A percentile compares a stretch with the other conserved stretches of the same genome.
Conservation (phyloP, 2,888 invertebrate genomes). For the Busseola fusca region DNA sequence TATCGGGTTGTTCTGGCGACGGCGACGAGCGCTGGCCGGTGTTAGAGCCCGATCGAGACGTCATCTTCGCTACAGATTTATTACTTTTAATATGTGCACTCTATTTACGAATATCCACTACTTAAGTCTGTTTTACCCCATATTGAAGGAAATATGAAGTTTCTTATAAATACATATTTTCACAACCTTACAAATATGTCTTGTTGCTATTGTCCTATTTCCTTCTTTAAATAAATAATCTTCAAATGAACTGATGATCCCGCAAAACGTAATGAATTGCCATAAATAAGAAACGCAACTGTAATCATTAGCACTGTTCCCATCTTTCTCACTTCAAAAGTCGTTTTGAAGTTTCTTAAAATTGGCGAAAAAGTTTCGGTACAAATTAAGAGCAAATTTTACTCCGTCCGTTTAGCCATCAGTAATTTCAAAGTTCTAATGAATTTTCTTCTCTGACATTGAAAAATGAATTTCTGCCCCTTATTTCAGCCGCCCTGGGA, state of each 20-base stretch:
- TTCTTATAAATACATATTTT: slow-evolving; percentile 5
- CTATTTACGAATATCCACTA: slow-evolving; percentile 73
- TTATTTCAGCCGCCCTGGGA: slow-evolving; percentile 76
- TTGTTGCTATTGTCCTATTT: background rate
- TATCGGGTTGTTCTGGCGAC: slow-evolving; percentile 84
- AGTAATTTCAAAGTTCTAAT: slow-evolving; percentile 89
- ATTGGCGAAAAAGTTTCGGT: slow-evolving; percentile 86
- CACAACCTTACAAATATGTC: background rate
- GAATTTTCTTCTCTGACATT: slow-evolving; percentile 89
- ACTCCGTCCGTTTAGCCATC: slow-evolving; percentile 88
- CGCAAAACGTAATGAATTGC: slow-evolving; percentile 55
- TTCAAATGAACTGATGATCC: slow-evolving; percentile 44
- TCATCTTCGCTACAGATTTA: slow-evolving; percentile 83
- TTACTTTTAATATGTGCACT: slow-evolving; percentile 85
- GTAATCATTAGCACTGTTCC: slow-evolving; percentile 84
- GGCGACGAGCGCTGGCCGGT: slow-evolving; percentile 64
- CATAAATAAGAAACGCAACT: slow-evolving; percentile 76
- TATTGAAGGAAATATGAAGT: slow-evolving; percentile 17
- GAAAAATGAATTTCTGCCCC: slow-evolving; percentile 87
- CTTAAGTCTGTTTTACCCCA: slow-evolving; percentile 58
- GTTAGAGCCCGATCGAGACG: slow-evolving; percentile 62
- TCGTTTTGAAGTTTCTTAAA: slow-evolving; percentile 85
- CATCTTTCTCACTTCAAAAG: slow-evolving; percentile 86
- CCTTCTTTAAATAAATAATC: slow-evolving; percentile 1
- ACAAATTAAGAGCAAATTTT: slow-evolving; percentile 89